phyloP scores from a whole-genome alignment of 2,888 invertebrate species.

The Esperia sulphurella region DNA sequence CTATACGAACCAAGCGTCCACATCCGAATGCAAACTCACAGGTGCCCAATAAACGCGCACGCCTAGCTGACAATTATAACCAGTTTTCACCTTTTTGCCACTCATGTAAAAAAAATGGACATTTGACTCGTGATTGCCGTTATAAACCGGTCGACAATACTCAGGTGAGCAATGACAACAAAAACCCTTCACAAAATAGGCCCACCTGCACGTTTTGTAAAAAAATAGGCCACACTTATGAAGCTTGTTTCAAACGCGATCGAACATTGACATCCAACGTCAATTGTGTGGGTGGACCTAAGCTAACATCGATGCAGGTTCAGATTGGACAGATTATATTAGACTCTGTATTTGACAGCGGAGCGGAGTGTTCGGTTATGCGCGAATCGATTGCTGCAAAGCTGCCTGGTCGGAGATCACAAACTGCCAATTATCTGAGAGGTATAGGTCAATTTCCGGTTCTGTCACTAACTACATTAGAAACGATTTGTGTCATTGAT shows the following conservation, averaged over 20 bases:
- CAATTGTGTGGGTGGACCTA: conserved; percentile 16
- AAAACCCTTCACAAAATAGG: background rate
- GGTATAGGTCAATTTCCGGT: conserved; percentile 21
- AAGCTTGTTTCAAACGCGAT: conserved; percentile 23
- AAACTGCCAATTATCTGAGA: conserved; percentile 15
- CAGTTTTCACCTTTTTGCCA: conserved; percentile 2
- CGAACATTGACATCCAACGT: conserved; percentile 19
- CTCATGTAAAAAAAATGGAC: conserved; percentile 17
- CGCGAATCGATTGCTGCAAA: conserved; percentile 20
- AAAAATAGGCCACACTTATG: conserved; percentile 21
- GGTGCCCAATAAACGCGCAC: conserved; percentile 9
- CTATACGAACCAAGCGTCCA: conserved; percentile 9
- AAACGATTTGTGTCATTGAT: conserved; percentile 15
- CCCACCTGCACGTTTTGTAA: conserved; percentile 21
- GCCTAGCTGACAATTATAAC: conserved; percentile 3
- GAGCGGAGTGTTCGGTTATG: conserved; percentile 28
- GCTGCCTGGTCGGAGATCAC: conserved; percentile 20
- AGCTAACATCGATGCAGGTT: conserved; percentile 11
- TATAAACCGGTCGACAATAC: conserved; percentile 1
- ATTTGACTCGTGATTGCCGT: conserved; percentile 14
- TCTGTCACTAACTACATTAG: conserved; percentile 13
- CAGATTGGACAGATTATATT: conserved; percentile 10
- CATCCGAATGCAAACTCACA: background rate
- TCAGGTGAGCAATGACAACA: background rate
- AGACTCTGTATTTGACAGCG: conserved; percentile 26